A percentile compares a stretch with the other conserved stretches of the same genome.
These are phyloP conservation scores for Zhengitettix transpicula DNA, from an alignment of 2,888 invertebrate genomes.

Conservation along the genomic window DNA sequence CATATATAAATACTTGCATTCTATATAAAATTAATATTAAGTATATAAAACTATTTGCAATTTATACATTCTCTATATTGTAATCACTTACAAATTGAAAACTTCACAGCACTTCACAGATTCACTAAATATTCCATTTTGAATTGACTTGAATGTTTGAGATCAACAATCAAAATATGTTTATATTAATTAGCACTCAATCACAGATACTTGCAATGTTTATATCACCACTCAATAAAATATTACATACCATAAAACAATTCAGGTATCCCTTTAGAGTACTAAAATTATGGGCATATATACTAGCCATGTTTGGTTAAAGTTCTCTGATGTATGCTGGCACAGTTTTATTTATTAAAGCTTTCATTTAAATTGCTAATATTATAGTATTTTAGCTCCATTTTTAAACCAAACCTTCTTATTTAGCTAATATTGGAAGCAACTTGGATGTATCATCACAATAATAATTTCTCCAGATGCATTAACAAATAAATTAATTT, in stretches of 20 bases:
- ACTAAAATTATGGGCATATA: conserved; percentile 2
- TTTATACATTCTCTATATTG: background rate
- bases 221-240: background rate
- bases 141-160: conserved; percentile 5
- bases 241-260: background rate
- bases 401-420: too few relatives aligned
- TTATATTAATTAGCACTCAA: background rate
- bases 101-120: conserved; percentile 2
- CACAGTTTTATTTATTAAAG: too few relatives aligned
- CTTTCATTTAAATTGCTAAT: too few relatives aligned
- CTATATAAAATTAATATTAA: background rate
- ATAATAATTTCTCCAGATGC: background rate
- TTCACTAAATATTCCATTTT: background rate
- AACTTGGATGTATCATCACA: conserved; percentile 5
- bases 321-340: too few relatives aligned
- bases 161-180: conserved; percentile 4
- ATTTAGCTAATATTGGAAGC: conserved; percentile 7
- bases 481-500: background rate
- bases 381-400: too few relatives aligned
- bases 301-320: background rate
- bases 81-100: background rate
- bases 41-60: background rate
- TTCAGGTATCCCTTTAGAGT: background rate
- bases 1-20: background rate
- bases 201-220: background rate